A percentile compares a stretch with the other conserved stretches of the same genome.
Conservation (phyloP, 2,113 vertebrate genomes). For the Nyctereutes procyonoides region DNA sequence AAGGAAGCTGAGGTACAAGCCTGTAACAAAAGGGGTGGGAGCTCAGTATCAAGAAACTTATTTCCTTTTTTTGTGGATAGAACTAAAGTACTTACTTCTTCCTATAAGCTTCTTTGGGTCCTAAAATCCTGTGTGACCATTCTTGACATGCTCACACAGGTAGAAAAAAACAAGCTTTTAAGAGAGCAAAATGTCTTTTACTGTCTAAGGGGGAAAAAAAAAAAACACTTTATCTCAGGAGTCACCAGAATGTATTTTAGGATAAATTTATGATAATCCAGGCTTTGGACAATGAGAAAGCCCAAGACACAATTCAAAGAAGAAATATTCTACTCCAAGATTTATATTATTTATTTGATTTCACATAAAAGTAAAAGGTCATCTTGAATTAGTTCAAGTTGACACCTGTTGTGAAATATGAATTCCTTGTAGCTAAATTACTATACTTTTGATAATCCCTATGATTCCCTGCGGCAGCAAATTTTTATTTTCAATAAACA, state of each 20-base stretch:
- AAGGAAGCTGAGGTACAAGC: constrained; percentile 58
- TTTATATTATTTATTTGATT: constrained; percentile 20
- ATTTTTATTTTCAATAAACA: constrained; percentile 15
- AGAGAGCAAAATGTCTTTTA: not conserved
- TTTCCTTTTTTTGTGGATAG: constrained; percentile 58
- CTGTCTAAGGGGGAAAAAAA: not conserved
- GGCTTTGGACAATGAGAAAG: not conserved
- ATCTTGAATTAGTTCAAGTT: constrained; percentile 41
- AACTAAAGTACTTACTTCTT: constrained; percentile 39
- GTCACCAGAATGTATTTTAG: constrained; percentile 44
- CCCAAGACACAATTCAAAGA: not conserved
- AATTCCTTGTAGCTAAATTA: not conserved
- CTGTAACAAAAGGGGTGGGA: not conserved
- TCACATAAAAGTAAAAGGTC: not conserved
- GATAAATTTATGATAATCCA: constrained; percentile 17
- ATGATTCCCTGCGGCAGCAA: not conserved
- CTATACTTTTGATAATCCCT: not conserved
- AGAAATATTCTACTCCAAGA: not conserved
- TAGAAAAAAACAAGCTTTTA: not conserved
- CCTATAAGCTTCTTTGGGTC: not conserved
- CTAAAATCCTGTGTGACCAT: constrained; percentile 1
- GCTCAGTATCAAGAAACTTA: not conserved
- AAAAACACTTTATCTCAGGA: not conserved
- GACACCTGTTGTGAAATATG: not conserved
- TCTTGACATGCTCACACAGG: not conserved